Percentiles rank a stretch among this genome's conserved stretches.
phyloP scores from a whole-genome alignment of 1,140 invertebrate species.

The Sycobia sp. region DNA sequence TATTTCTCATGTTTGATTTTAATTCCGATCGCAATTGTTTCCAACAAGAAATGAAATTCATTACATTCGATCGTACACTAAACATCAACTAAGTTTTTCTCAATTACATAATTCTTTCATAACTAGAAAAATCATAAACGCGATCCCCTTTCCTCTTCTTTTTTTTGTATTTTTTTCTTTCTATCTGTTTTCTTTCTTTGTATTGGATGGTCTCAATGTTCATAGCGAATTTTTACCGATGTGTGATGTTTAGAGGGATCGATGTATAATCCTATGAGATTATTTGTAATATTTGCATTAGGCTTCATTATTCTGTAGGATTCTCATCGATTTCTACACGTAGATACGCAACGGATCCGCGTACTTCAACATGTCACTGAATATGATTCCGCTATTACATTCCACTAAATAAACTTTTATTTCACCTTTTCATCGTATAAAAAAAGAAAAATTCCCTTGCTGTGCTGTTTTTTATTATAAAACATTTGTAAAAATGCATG shows the following conservation, averaged over 20 bases:
- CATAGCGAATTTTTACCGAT: constrained; percentile 20
- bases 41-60: constrained; percentile 31
- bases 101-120: no score
- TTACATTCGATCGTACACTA: no score
- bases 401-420: constrained; percentile 17
- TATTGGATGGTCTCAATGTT: constrained; percentile 23
- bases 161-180: not conserved
- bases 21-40: no score
- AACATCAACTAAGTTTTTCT: no score
- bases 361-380: constrained; percentile 18
- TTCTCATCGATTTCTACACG: constrained; percentile 11
- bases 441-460: constrained; percentile 32
- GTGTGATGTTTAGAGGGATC: constrained; percentile 15
- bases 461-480: constrained; percentile 25
- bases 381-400: constrained; percentile 21
- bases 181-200: constrained; percentile 1
- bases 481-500: constrained; percentile 21
- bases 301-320: no score
- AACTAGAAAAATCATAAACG: no score
- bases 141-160: not conserved
- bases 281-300: no score
- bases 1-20: no score
- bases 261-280: no score
- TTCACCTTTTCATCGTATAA: constrained; percentile 4
- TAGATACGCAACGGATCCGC: constrained; percentile 18